These are phyloP conservation scores for Lerista edwardsae DNA, from an alignment of 2,797 vertebrate species.

Conservation along the genomic window DNA sequence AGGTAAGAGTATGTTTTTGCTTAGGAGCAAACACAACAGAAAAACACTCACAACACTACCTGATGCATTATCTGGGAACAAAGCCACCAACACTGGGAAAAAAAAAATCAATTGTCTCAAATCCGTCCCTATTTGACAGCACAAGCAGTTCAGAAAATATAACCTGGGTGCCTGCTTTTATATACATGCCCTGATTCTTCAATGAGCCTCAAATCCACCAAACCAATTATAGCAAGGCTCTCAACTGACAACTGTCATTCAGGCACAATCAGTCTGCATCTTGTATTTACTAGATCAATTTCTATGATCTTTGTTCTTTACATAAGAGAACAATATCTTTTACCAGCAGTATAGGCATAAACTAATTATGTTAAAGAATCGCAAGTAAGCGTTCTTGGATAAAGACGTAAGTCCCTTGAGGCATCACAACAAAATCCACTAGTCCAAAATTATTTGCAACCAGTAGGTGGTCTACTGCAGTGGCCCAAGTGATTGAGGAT, in stretches of 20 bases:
- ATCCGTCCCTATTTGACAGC: not conserved
- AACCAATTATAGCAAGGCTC: too few relatives aligned
- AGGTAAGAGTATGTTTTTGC: conserved; percentile 13
- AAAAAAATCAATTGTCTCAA: not conserved
- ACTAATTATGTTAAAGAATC: not conserved
- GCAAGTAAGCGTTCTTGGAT: not conserved
- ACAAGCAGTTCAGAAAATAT: not conserved
- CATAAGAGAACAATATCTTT: not conserved
- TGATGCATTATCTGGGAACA: conserved; percentile 7
- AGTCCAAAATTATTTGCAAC: not conserved
- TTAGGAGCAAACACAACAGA: conserved; percentile 51
- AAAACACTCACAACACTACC: not conserved
- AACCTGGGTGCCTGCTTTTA: not conserved
- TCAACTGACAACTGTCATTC: too few relatives aligned
- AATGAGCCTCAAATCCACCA: not conserved
- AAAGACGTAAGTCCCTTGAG: not conserved
- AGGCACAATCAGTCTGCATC: too few relatives aligned
- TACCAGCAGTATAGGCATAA: too few relatives aligned
- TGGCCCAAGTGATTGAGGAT: too few relatives aligned
- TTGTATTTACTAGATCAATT: too few relatives aligned
- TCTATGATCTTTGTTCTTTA: not conserved
- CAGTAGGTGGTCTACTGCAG: too few relatives aligned
- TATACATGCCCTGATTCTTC: not conserved
- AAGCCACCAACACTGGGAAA: not conserved
- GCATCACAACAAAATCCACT: not conserved